Evolutionary conservation across 1,140 invertebrate genomes (phyloP).

Genomic region (Brachionus calyciflorus): DNA sequence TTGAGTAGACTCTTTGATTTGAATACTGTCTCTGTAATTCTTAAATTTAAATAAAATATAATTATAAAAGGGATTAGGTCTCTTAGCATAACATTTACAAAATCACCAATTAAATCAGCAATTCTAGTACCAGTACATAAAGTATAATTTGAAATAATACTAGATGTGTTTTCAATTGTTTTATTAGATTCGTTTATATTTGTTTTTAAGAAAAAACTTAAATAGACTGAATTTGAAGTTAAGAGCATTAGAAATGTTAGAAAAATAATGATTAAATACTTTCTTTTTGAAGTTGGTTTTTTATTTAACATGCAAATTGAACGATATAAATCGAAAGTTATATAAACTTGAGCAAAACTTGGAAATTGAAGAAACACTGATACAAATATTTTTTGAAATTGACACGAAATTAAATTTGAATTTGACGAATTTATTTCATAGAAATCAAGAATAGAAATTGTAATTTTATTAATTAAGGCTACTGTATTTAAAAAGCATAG

Average conservation of each 20-base stretch:
- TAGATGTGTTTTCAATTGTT: not conserved
- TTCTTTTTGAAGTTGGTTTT: not conserved
- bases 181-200: not conserved
- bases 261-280: not conserved
- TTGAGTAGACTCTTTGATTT: not conserved
- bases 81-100: not conserved
- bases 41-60: not conserved
- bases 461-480: not conserved
- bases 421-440: not conserved
- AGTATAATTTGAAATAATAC: not conserved
- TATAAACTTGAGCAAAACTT: not conserved
- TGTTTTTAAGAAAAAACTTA: not conserved
- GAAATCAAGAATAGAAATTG: not conserved
- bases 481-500: not conserved
- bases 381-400: not conserved
- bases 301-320: not conserved
- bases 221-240: not conserved
- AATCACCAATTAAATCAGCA: constrained; percentile 10
- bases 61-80: constrained; percentile 6
- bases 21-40: not conserved
- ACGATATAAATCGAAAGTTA: constrained; percentile 1
- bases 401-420: not conserved
- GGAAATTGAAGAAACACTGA: not conserved
- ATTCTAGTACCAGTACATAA: not conserved
- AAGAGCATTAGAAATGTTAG: not conserved